phyloP scores from a whole-genome alignment of 2,888 invertebrate genomes.

The Parelbella ahira region DNA sequence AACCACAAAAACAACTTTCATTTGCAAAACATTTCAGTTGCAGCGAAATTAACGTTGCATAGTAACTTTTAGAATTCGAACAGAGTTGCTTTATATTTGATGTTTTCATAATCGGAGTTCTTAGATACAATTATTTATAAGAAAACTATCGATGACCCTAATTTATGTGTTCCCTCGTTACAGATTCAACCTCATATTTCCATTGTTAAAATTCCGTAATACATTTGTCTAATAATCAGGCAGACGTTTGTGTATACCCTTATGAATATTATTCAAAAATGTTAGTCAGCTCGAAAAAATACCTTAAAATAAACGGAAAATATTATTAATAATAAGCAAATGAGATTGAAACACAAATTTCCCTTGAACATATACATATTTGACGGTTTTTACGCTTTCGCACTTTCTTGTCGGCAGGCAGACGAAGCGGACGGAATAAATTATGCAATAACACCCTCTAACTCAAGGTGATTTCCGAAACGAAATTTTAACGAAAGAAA shows the following conservation, averaged over 20 bases:
- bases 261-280: no score
- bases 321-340: constrained; percentile 2
- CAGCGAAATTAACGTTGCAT: constrained; percentile 15
- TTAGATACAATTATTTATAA: neutral
- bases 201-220: no score
- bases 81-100: neutral
- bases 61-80: constrained; percentile 5
- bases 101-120: neutral
- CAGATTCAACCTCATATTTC: no score
- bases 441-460: constrained; percentile 23
- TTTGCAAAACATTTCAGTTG: constrained; percentile 16
- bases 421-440: constrained; percentile 18
- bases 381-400: constrained; percentile 17
- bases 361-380: constrained; percentile 13
- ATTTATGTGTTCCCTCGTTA: no score
- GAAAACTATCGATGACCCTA: no score
- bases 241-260: no score
- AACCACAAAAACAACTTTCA: constrained; percentile 17
- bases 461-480: constrained; percentile 26
- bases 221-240: no score
- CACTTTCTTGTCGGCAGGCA: constrained; percentile 14
- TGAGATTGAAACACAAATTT: constrained; percentile 5
- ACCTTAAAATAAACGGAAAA: no score
- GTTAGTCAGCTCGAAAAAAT: no score
- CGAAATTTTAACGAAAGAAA: constrained; percentile 29